Conservation (phyloP, 2,113 vertebrate species). For the Erythrocercus mccallii region DNA sequence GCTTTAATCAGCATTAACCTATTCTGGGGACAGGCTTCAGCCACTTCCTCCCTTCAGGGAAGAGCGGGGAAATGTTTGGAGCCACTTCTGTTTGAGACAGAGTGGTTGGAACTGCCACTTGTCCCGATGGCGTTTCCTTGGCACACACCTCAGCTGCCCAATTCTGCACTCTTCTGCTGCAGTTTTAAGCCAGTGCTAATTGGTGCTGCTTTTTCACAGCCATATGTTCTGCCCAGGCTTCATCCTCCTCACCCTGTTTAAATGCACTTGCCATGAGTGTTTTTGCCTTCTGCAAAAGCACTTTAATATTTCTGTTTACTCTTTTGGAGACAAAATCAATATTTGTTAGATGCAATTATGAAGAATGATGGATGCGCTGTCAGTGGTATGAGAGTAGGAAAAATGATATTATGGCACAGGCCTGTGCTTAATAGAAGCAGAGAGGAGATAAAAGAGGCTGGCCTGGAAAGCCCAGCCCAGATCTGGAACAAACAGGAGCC, state of each 20-base stretch:
- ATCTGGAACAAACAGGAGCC: not conserved
- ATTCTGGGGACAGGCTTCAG: not conserved
- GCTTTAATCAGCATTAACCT: not conserved
- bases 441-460: not conserved
- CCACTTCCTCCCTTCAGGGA: not conserved
- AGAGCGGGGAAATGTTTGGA: fast-evolving
- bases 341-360: slow-evolving; percentile 56
- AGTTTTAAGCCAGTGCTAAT: fast-evolving
- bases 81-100: not conserved
- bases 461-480: not conserved
- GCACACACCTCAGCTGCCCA: fast-evolving
- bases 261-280: not conserved
- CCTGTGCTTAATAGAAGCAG: not conserved
- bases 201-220: not conserved
- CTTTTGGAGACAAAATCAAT: slow-evolving; percentile 35
- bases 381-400: not conserved
- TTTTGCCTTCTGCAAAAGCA: not conserved
- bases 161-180: fast-evolving
- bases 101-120: fast-evolving
- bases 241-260: not conserved
- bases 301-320: slow-evolving; percentile 36
- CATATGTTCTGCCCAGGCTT: not conserved
- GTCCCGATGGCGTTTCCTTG: fast-evolving
- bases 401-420: slow-evolving; percentile 1
- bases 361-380: slow-evolving; percentile 41